phyloP scores from a whole-genome alignment of 2,113 vertebrate genomes.

The Pluvialis apricaria region DNA sequence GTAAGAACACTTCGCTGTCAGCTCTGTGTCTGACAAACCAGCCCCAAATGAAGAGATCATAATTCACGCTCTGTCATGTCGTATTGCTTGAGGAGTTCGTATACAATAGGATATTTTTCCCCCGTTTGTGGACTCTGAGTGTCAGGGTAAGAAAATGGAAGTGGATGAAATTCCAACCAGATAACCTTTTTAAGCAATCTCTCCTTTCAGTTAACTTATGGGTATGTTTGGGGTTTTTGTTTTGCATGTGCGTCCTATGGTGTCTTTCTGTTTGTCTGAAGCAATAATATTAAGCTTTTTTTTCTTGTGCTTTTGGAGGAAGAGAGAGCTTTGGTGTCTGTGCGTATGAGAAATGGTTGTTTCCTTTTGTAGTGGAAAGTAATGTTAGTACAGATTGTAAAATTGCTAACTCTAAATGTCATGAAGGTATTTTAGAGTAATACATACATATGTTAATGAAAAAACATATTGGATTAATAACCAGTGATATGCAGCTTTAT shows the following conservation, averaged over 20 bases:
- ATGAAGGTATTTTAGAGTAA: not conserved
- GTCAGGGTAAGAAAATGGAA: not conserved
- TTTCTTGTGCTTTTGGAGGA: not conserved
- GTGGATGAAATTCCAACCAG: not conserved
- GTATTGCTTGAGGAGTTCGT: not conserved
- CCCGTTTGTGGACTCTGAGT: not conserved
- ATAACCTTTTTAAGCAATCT: not conserved
- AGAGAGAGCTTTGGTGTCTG: not conserved
- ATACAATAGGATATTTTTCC: not conserved
- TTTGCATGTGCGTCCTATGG: not conserved
- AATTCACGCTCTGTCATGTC: not conserved
- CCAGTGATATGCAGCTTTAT: not conserved
- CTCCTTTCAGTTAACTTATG: not conserved
- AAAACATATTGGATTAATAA: not conserved
- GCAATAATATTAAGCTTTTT: not conserved
- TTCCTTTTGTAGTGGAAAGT: not conserved
- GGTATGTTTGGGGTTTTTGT: not conserved
- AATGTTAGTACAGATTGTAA: not conserved
- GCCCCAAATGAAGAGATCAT: not conserved
- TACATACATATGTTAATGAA: not conserved
- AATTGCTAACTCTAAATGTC: not conserved
- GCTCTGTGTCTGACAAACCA: not conserved
- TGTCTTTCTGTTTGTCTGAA: not conserved
- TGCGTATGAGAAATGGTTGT: not conserved
- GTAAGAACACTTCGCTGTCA: not conserved